Evolutionary conservation across 2,888 invertebrate genomes (phyloP).

Genomic region (Synanthedon myopaeformis): DNA sequence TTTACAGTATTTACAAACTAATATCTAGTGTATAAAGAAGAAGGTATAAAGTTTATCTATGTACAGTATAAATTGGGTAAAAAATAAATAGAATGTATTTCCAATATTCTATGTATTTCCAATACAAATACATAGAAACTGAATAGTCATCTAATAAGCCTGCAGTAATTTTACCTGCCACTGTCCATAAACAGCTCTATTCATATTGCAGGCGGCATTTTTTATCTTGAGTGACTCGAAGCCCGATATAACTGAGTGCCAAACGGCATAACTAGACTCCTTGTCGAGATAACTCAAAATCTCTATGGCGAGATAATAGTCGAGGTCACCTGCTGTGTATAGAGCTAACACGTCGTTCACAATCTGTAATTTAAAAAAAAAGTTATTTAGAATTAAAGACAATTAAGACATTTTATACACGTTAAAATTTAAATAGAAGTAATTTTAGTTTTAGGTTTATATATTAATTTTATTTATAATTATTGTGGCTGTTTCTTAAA

Average conservation of each 20-base stretch:
- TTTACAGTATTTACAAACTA: no score
- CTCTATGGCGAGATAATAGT: constrained; percentile 29
- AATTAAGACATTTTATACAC: background rate
- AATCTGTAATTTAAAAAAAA: constrained; percentile 33
- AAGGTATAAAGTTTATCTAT: no score
- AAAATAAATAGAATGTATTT: no score
- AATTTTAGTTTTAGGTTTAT: background rate
- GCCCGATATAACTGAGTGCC: constrained; percentile 43
- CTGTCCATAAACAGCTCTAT: constrained; percentile 36
- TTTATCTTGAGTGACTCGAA: constrained; percentile 38
- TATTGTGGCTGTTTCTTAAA: background rate
- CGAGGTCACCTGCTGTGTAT: constrained; percentile 42
- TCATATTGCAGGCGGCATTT: constrained; percentile 34
- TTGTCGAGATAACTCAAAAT: constrained; percentile 40
- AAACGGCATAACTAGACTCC: constrained; percentile 40
- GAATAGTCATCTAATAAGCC: no score
- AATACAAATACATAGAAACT: no score
- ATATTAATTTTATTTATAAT: background rate
- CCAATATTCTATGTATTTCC: no score
- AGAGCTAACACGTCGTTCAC: constrained; percentile 56
- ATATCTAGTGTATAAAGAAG: no score
- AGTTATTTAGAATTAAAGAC: background rate
- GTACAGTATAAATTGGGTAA: no score
- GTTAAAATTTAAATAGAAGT: no score
- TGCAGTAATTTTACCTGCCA: constrained; percentile 38